Base-by-base conservation (phyloP, 2,113 vertebrate species). In the Gadus chalcogrammus region DNA sequence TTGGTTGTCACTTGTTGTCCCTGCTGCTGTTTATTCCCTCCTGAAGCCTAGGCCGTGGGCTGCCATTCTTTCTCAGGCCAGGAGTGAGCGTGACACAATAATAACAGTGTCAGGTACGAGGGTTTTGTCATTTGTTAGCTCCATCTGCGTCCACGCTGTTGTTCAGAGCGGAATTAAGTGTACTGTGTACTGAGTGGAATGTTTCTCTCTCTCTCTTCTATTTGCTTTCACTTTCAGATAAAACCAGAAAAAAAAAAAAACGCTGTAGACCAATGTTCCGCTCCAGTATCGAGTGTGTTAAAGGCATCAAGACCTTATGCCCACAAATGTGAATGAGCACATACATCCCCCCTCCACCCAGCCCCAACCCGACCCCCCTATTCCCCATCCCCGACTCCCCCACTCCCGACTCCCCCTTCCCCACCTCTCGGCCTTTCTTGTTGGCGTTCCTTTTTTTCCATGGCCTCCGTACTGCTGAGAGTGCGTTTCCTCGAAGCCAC, bases 391-490 rank as follows among this genome's bases (percentile, higher is more conserved):
- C 65, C 58, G 67, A 27, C 15, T 20, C 70, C 56, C 67, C 69
- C 67, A 27, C 15, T 28, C 70, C 56, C 67, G 65, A 74, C 69
- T 61, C 52, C 52, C 52, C 52, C 4, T 16, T 55, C 16, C 52
- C 52, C 52, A 61, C 11, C 18, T 64, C 31, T 48, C 61, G 60
- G 28, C 80, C 76, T 87, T 83, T 88, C 77, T 85, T 85, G 77
- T 88, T 87, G 88, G 67, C 71, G 86, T 84, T 90, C 87, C 22
- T 24, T 88, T 90, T 91, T 91, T 92, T 93, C 90, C 91, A 85
- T 88, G 89, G 71, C 83, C 87, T 89, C 85, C 88, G 88, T 72
- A 86, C 82, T 93, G 91, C 91, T 93, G 92, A 93, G 92, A 90
- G 85, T 86, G 89, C 90, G 90, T 86, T 92, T 93, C 90, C 87